Percentiles rank a stretch among this genome's conserved stretches.
These are phyloP conservation scores for Uropetala carovei DNA, from an alignment of 2,888 invertebrate genomes.

Conservation along the genomic window DNA sequence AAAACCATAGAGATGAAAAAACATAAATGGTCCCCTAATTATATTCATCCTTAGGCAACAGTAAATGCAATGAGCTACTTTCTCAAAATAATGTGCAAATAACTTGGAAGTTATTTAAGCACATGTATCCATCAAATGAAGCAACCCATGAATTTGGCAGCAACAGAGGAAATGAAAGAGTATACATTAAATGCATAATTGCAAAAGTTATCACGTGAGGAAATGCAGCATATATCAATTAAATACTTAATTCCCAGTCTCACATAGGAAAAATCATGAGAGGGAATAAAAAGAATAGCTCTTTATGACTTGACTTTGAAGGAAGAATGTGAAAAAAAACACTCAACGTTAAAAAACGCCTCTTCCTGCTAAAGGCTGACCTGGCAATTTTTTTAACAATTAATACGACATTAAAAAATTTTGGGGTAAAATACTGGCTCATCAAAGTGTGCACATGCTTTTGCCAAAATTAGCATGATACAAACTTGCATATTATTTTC, in stretches of 20 bases:
- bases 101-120: background rate
- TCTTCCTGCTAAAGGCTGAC: background rate
- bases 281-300: background rate
- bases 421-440: constrained; percentile 45
- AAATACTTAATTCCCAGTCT: background rate
- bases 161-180: background rate
- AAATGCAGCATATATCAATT: background rate
- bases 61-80: constrained; percentile 45
- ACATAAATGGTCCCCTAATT: background rate
- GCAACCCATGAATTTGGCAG: background rate
- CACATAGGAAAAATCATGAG: background rate
- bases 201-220: background rate
- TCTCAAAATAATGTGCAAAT: constrained; percentile 2
- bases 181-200: constrained; percentile 8
- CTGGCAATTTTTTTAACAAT: background rate
- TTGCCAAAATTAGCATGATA: background rate
- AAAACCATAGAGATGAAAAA: background rate
- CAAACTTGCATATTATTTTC: background rate
- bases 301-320: background rate
- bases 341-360: background rate
- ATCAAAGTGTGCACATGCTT: constrained; percentile 28
- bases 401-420: constrained; percentile 33
- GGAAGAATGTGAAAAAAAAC: background rate
- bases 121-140: background rate
- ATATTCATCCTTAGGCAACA: background rate